Conservation (phyloP, 2,888 invertebrate species). For the Tuberolachnus salignus region DNA sequence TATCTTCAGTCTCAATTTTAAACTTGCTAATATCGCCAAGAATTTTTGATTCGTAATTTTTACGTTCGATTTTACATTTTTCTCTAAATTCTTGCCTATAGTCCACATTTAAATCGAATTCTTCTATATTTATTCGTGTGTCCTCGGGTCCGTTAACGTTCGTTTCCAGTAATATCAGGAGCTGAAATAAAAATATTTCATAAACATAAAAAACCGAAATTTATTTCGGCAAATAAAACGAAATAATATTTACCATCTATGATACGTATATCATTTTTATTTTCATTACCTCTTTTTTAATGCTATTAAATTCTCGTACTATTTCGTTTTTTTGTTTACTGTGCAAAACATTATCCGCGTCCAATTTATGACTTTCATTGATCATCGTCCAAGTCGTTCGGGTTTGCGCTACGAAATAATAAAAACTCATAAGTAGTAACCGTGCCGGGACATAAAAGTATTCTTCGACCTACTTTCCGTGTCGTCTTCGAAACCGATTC, state of each 20-base stretch:
- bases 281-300: constrained; percentile 33
- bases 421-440: background rate
- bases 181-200: constrained; percentile 15
- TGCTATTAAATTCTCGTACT: constrained; percentile 21
- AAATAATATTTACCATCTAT: too few species aligned
- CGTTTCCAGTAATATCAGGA: constrained; percentile 8
- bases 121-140: constrained; percentile 31
- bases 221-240: background rate
- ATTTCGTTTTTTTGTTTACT: constrained; percentile 30
- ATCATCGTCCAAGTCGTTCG: constrained; percentile 49
- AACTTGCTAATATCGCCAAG: constrained; percentile 3
- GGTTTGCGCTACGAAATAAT: constrained; percentile 10
- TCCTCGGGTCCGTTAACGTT: constrained; percentile 31
- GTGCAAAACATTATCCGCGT: constrained; percentile 1
- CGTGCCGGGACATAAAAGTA: background rate
- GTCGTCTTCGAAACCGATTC: constrained; percentile 13
- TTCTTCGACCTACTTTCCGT: constrained; percentile 3
- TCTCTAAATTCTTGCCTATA: constrained; percentile 24
- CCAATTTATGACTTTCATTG: constrained; percentile 3
- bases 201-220: background rate
- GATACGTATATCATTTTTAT: too few species aligned
- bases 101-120: constrained; percentile 50
- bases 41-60: constrained; percentile 31
- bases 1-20: constrained; percentile 28
- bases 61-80: constrained; percentile 36